Conservation (phyloP, 2,113 vertebrate genomes). For the Cyanoramphus novaezelandiae region DNA sequence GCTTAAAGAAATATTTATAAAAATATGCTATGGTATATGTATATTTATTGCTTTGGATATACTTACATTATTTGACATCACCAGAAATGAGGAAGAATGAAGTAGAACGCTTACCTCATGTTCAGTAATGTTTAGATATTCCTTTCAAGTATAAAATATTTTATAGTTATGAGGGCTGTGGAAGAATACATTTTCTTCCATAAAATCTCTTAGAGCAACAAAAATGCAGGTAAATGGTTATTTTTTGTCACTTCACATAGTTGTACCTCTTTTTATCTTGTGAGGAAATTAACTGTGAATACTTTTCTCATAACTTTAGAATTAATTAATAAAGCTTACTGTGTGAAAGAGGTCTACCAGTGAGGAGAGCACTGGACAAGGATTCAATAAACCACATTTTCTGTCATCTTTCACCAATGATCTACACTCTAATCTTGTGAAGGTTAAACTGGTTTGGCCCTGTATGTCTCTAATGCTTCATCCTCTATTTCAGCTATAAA, state of each 20-base stretch:
- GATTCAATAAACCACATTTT: background rate
- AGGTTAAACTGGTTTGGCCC: background rate
- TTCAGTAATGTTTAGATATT: slow-evolving; percentile 6
- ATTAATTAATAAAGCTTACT: background rate
- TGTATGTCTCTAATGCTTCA: background rate
- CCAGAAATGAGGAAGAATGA: background rate
- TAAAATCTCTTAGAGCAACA: background rate
- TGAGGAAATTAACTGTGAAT: background rate
- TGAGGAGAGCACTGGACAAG: background rate
- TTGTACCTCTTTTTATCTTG: background rate
- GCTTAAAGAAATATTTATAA: slow-evolving; percentile 61
- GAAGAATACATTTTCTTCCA: background rate
- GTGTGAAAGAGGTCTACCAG: background rate
- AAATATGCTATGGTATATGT: slow-evolving; percentile 18
- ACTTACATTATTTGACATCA: slow-evolving; percentile 55
- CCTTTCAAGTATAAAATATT: slow-evolving; percentile 1
- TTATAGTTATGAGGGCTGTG: background rate
- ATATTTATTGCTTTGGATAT: slow-evolving; percentile 22
- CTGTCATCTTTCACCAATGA: background rate
- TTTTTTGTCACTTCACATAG: background rate
- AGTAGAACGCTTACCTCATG: background rate
- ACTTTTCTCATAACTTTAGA: background rate
- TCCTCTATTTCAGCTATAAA: background rate
- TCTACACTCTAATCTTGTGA: background rate
- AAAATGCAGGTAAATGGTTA: background rate